These are phyloP conservation scores for Hylomyscus alleni DNA, from an alignment of 2,797 vertebrate genomes.

Conservation along the genomic window DNA sequence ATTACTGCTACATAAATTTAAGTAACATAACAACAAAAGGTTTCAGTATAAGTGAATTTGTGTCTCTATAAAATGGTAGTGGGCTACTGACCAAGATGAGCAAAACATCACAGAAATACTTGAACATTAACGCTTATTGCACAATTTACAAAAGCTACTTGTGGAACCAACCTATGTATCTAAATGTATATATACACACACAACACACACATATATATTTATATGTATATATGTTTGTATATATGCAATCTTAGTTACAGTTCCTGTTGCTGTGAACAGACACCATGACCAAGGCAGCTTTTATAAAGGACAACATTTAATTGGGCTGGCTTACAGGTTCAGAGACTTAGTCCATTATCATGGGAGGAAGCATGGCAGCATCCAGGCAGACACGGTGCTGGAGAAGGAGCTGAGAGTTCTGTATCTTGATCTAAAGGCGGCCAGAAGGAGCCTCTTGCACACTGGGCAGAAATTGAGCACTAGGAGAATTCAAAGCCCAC, in stretches of 20 bases:
- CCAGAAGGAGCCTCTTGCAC: not conserved
- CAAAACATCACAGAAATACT: not conserved
- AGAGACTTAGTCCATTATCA: not conserved
- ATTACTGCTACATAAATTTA: not conserved
- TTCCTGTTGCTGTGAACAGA: not conserved
- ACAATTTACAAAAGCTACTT: not conserved
- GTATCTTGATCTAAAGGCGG: not conserved
- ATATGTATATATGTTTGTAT: too few species aligned
- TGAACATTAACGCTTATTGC: not conserved
- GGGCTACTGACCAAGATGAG: not conserved
- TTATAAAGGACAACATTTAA: not conserved
- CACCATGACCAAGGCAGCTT: not conserved
- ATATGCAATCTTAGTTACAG: too few species aligned
- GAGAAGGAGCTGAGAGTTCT: not conserved
- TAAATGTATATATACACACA: too few species aligned
- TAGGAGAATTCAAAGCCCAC: not conserved
- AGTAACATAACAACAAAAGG: slow-evolving; percentile 7
- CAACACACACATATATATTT: too few species aligned
- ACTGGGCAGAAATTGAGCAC: not conserved
- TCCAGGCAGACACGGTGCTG: not conserved
- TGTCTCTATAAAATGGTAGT: not conserved
- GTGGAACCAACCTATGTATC: not conserved
- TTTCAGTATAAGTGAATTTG: not conserved
- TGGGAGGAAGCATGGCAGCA: not conserved
- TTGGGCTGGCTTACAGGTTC: not conserved